These are phyloP conservation scores for Parauchenoglanis punctatus DNA, from an alignment of 2,797 vertebrate genomes.

Conservation along the genomic window DNA sequence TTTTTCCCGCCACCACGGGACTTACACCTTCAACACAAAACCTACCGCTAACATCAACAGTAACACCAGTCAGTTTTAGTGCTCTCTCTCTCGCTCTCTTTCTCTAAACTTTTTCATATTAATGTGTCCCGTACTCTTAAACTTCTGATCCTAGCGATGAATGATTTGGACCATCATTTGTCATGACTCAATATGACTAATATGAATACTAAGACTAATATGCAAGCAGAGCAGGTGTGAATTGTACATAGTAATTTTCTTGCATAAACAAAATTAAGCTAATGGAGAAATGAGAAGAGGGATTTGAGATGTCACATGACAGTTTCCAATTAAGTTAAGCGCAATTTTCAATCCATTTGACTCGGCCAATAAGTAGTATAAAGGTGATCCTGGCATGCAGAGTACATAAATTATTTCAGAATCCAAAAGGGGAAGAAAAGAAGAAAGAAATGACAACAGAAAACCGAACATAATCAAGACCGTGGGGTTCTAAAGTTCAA, in stretches of 20 bases:
- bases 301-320: conserved; percentile 5
- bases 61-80: not conserved
- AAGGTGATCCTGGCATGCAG: not conserved
- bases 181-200: not conserved
- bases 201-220: not conserved
- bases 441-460: not conserved
- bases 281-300: not conserved
- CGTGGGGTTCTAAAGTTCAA: not conserved
- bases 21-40: conserved; percentile 2
- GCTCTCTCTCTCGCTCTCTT: not conserved
- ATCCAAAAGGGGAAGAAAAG: not conserved
- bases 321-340: not conserved
- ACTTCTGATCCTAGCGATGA: not conserved
- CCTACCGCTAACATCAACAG: not conserved
- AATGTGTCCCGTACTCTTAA: not conserved
- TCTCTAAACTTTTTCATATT: not conserved
- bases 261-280: not conserved
- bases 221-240: conserved; percentile 3
- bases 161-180: not conserved
- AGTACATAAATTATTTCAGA: not conserved
- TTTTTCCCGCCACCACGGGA: not conserved
- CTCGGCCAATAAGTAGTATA: not conserved
- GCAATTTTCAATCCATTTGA: conserved; percentile 5
- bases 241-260: not conserved
- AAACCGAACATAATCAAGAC: not conserved